These are phyloP conservation scores for Virgularia gustaviana DNA, from an alignment of 92 coral and sea anemone species.

Conservation along the genomic window DNA sequence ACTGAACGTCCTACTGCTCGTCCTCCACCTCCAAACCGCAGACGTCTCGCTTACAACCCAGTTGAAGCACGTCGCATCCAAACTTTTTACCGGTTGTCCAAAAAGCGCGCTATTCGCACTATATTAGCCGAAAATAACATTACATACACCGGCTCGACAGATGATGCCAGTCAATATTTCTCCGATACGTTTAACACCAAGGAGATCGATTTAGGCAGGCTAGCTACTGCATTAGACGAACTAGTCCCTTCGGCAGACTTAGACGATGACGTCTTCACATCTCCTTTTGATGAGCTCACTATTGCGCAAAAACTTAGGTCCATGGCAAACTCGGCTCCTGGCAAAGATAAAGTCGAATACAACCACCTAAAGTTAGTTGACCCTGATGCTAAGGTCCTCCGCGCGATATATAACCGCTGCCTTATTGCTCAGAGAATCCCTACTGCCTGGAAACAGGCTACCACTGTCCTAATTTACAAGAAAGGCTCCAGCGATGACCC, in stretches of 20 bases:
- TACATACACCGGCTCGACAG: neutral
- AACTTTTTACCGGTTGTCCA: neutral
- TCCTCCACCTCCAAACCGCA: neutral
- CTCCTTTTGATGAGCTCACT: neutral
- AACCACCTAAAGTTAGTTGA: neutral
- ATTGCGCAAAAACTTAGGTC: neutral
- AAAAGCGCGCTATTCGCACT: conserved; percentile 9
- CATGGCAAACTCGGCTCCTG: conserved; percentile 20
- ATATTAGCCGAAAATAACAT: neutral
- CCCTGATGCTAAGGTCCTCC: neutral
- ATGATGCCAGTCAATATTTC: neutral
- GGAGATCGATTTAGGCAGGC: neutral
- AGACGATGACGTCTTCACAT: no score
- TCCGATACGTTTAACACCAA: neutral
- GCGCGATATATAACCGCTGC: neutral
- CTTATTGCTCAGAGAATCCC: neutral
- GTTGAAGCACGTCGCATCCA: neutral
- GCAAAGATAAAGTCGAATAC: neutral
- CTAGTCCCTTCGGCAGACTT: neutral
- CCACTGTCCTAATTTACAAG: conserved; percentile 1
- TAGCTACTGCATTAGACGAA: neutral
- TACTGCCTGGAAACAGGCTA: neutral
- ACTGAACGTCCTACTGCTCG: neutral
- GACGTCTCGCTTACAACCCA: neutral
- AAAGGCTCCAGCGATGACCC: conserved; percentile 4